A percentile compares a stretch with the other conserved stretches of the same genome.
Evolutionary conservation across 1,140 invertebrate genomes (phyloP).

Genomic region (Drosophila tsacasi): DNA sequence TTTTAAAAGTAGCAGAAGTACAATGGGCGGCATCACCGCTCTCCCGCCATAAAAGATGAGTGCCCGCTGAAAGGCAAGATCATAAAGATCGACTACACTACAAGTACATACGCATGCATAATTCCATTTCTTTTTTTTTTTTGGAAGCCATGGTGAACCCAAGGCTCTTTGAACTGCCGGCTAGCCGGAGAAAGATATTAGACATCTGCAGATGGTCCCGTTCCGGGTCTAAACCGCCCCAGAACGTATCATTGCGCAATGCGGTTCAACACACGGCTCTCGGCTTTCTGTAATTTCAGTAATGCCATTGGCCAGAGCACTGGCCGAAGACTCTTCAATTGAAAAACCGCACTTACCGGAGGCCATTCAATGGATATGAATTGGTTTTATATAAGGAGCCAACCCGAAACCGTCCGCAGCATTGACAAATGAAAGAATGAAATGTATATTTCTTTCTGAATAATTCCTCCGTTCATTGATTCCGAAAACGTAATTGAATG

Average conservation of each 20-base stretch:
- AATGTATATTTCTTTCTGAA: constrained; percentile 63
- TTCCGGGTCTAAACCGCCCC: constrained; percentile 4
- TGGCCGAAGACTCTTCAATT: constrained; percentile 59
- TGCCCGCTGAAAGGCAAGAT: constrained; percentile 65
- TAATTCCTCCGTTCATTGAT: constrained; percentile 76
- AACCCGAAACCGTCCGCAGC: constrained; percentile 15
- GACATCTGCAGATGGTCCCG: constrained; percentile 25
- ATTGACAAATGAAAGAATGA: constrained; percentile 41
- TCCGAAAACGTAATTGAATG: constrained; percentile 79
- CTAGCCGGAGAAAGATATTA: constrained; percentile 44
- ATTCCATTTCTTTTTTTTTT: constrained; percentile 23
- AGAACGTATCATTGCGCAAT: background rate
- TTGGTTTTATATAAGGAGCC: constrained; percentile 49
- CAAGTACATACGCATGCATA: constrained; percentile 38
- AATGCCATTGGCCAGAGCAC: constrained; percentile 26
- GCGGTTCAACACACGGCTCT: constrained; percentile 16
- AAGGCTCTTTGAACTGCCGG: constrained; percentile 56
- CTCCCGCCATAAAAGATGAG: constrained; percentile 53
- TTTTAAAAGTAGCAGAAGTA: constrained; percentile 41
- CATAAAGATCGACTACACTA: constrained; percentile 60
- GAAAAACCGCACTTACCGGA: constrained; percentile 50
- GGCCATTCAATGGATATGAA: constrained; percentile 73
- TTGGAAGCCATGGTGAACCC: background rate
- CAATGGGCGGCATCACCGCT: constrained; percentile 32
- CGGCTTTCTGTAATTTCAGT: constrained; percentile 51